A percentile compares a stretch with the other conserved stretches of the same genome.
Conservation (phyloP, 2,113 vertebrate genomes). For the Anoplopoma fimbria region DNA sequence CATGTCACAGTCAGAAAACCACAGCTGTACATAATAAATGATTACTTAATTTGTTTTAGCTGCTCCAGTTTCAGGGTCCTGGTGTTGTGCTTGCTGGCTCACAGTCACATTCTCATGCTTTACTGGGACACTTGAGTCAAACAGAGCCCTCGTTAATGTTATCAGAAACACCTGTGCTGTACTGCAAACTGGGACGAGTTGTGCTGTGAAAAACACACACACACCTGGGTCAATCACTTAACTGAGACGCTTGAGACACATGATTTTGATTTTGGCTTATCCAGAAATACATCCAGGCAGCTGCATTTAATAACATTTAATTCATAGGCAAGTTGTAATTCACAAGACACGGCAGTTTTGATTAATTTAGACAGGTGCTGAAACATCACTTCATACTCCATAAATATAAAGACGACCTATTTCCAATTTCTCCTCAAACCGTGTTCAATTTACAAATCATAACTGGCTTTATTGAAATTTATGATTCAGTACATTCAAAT, state of each 20-base stretch:
- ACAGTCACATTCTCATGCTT: not conserved
- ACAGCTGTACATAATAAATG: not conserved
- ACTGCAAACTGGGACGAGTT: too few species aligned
- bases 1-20: not conserved
- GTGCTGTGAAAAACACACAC: not conserved
- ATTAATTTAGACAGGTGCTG: not conserved
- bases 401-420: not conserved
- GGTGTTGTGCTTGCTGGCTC: not conserved
- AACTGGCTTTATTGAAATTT: not conserved
- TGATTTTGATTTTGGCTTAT: not conserved
- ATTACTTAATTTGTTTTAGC: not conserved
- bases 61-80: not conserved
- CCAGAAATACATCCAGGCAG: not conserved
- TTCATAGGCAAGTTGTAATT: not conserved
- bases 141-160: not conserved
- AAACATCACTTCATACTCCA: not conserved
- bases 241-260: not conserved
- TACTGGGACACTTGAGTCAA: not conserved
- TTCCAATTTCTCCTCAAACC: not conserved
- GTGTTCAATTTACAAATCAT: not conserved
- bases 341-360: not conserved
- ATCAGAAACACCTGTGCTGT: not conserved
- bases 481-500: not conserved
- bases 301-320: not conserved
- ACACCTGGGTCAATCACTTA: not conserved